Evolutionary conservation across 2,113 vertebrate genomes (phyloP).

Genomic region (Hypocryptadius cinnamomeus): DNA sequence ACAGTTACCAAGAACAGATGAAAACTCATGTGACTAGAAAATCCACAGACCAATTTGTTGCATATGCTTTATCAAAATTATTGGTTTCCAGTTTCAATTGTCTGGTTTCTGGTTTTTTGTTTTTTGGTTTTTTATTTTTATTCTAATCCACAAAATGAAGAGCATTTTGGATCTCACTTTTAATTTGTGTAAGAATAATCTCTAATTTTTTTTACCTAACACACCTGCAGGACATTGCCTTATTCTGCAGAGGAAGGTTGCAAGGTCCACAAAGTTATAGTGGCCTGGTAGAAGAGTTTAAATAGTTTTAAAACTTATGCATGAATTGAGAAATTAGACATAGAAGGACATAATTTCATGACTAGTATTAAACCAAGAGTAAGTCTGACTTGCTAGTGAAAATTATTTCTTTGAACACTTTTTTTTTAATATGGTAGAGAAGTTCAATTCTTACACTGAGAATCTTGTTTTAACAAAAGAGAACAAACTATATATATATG

Average conservation of each 20-base stretch:
- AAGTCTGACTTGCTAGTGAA: not conserved
- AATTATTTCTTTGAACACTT: not conserved
- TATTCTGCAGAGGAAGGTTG: not conserved
- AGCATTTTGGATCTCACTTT: not conserved
- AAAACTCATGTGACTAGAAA: not conserved
- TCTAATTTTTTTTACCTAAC: not conserved
- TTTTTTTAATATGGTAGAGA: not conserved
- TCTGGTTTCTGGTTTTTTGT: no score
- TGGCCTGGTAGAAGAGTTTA: not conserved
- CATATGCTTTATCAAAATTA: not conserved
- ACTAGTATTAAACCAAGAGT: not conserved
- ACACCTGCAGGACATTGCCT: not conserved
- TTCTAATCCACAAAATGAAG: not conserved
- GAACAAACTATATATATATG: not conserved
- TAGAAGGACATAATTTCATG: not conserved
- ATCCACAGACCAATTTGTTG: not conserved
- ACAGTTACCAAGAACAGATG: not conserved
- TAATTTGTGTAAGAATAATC: not conserved
- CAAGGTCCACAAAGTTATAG: not conserved
- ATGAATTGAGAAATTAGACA: not conserved
- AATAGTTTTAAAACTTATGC: not conserved
- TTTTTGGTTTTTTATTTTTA: no score
- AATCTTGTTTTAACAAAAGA: not conserved
- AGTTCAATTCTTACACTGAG: not conserved
- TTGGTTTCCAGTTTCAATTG: not conserved